Conservation (phyloP, 2,797 vertebrate species). For the Anguilla pacifica region DNA sequence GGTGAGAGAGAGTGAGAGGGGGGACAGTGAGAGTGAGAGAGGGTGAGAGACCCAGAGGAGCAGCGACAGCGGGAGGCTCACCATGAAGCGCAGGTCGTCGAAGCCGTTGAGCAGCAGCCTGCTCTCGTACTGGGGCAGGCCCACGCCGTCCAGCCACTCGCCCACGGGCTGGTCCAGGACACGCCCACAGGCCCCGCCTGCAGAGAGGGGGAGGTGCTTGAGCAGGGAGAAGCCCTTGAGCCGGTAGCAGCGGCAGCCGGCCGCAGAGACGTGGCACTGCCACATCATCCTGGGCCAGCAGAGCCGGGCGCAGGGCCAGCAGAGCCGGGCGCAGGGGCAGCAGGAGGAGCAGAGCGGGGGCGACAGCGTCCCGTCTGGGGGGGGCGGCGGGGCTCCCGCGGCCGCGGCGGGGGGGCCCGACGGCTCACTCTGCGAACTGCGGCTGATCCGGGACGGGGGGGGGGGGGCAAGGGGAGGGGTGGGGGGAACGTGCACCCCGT, state of each 20-base stretch:
- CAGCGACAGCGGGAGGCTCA: constrained; percentile 68
- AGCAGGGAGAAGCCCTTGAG: constrained; percentile 90
- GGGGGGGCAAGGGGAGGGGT: not conserved
- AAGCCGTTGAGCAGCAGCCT: constrained; percentile 95
- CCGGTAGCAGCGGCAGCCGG: constrained; percentile 97
- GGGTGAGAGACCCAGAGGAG: not conserved
- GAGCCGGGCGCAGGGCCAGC: constrained; percentile 60
- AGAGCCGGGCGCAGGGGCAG: constrained; percentile 58
- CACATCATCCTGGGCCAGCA: constrained; percentile 92
- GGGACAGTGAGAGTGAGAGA: not conserved
- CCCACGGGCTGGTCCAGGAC: constrained; percentile 92
- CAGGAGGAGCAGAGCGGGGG: constrained; percentile 59
- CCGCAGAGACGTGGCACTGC: constrained; percentile 95
- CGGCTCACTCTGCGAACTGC: constrained; percentile 41
- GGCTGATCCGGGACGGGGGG: not conserved
- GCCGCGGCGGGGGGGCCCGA: constrained; percentile 58
- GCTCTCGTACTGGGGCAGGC: constrained; percentile 96
- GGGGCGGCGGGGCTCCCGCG: constrained; percentile 56
- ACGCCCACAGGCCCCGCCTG: constrained; percentile 79
- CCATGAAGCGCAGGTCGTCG: constrained; percentile 96
- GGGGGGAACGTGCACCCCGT: not conserved
- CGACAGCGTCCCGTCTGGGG: constrained; percentile 67
- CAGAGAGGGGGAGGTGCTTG: constrained; percentile 92
- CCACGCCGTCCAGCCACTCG: constrained; percentile 96
- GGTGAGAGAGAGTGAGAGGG: not conserved